Conservation (phyloP, 1,140 invertebrate species). For the Drosophila subobscura region DNA sequence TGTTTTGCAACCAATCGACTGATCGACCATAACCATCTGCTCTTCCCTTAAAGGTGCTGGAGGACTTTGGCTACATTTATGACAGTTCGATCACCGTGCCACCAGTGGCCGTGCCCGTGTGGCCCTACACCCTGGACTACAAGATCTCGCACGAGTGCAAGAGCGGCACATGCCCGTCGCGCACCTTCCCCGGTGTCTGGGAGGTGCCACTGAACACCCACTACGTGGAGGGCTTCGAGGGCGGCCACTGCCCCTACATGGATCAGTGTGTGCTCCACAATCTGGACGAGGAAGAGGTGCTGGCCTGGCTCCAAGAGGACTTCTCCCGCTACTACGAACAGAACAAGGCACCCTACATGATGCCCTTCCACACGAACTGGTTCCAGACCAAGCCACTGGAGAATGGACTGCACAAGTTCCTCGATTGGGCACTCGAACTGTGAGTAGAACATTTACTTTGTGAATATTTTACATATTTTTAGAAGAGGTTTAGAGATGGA, state of each 20-base stretch:
- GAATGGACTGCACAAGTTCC: constrained; percentile 92
- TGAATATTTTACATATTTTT: not conserved
- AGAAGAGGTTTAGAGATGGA: not conserved
- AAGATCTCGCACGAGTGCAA: constrained; percentile 96
- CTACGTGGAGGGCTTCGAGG: constrained; percentile 94
- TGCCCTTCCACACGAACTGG: constrained; percentile 97
- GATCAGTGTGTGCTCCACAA: constrained; percentile 97
- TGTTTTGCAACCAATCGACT: not conserved
- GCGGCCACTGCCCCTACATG: constrained; percentile 95
- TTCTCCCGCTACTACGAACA: constrained; percentile 93
- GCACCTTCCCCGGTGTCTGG: constrained; percentile 96
- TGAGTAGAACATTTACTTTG: constrained; percentile 84
- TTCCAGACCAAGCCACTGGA: constrained; percentile 95
- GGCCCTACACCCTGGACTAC: constrained; percentile 97
- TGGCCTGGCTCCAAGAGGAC: constrained; percentile 96
- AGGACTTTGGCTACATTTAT: constrained; percentile 96
- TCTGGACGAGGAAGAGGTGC: constrained; percentile 92
- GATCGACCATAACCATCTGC: not conserved
- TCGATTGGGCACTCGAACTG: constrained; percentile 91
- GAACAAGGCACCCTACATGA: constrained; percentile 95
- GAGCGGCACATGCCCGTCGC: constrained; percentile 94
- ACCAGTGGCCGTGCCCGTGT: constrained; percentile 92
- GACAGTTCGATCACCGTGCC: constrained; percentile 95
- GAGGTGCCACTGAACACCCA: constrained; percentile 97
- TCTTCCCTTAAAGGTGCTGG: constrained; percentile 86